phyloP scores from a whole-genome alignment of 2,888 invertebrate genomes.

The Andrena minutula region DNA sequence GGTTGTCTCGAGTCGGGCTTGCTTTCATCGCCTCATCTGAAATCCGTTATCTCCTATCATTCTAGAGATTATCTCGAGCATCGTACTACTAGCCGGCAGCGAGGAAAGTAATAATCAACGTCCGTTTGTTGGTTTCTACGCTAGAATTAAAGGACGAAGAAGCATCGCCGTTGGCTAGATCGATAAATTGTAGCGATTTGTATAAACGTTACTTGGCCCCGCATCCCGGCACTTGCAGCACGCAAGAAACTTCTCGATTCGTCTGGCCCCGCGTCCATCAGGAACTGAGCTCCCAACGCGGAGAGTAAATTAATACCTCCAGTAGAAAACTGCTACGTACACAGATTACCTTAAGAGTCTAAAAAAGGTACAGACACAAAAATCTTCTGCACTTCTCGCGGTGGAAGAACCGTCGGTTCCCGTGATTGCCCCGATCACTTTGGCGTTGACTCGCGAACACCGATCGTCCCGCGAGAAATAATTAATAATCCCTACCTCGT shows the following conservation, averaged over 20 bases:
- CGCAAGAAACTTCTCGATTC: conserved; percentile 13
- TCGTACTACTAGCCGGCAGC: background rate
- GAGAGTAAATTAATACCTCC: background rate
- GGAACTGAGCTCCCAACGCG: background rate
- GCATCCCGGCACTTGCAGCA: background rate
- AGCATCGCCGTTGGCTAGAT: background rate
- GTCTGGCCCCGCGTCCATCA: background rate
- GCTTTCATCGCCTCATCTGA: background rate
- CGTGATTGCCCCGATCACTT: background rate
- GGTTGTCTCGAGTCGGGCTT: background rate
- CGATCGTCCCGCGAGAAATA: background rate
- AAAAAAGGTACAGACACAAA: background rate
- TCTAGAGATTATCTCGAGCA: background rate
- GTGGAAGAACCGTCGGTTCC: background rate
- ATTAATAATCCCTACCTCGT: conserved; percentile 12
- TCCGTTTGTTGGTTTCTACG: conserved; percentile 27
- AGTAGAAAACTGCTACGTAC: background rate
- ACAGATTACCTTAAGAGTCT: background rate
- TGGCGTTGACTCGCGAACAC: background rate
- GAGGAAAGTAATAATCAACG: conserved; percentile 12
- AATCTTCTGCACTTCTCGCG: background rate
- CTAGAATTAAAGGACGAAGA: conserved; percentile 16
- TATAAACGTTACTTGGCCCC: background rate
- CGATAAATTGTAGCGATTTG: conserved; percentile 14
- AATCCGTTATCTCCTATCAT: background rate